Evolutionary conservation across 2,113 vertebrate species (phyloP).

Genomic region (Oryzias woworae): DNA sequence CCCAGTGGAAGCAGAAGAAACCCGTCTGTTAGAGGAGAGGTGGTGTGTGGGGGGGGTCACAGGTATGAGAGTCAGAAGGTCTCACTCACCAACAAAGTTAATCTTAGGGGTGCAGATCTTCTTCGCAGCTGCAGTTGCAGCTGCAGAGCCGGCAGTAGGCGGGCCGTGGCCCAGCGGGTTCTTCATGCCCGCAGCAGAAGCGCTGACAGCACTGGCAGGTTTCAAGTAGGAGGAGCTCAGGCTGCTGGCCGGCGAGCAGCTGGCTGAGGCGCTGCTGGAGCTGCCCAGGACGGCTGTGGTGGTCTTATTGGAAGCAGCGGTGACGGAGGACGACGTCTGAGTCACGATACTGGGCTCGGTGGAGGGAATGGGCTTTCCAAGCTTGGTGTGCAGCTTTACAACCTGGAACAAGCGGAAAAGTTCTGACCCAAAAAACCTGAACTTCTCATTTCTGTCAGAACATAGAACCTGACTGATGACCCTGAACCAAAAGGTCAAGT

Average conservation of each 20-base stretch:
- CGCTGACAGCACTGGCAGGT: constrained; percentile 78
- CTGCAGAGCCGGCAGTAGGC: constrained; percentile 69
- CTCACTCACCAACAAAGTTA: constrained; percentile 93
- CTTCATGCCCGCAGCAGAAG: constrained; percentile 68
- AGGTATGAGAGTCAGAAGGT: no score
- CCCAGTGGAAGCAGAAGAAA: constrained; percentile 10
- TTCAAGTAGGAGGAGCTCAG: constrained; percentile 71
- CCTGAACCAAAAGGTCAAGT: no score
- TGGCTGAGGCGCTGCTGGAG: constrained; percentile 61
- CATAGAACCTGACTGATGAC: background rate
- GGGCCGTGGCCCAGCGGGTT: constrained; percentile 31
- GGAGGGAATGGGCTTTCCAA: constrained; percentile 97
- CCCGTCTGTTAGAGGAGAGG: background rate
- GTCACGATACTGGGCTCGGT: constrained; percentile 95
- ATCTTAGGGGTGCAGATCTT: constrained; percentile 96
- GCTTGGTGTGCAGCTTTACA: constrained; percentile 97
- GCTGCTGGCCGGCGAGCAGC: constrained; percentile 62
- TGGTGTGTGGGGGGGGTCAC: no score
- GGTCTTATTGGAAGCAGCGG: constrained; percentile 84
- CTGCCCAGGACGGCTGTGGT: constrained; percentile 80
- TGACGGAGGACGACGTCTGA: constrained; percentile 84
- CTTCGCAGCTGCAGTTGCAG: constrained; percentile 78
- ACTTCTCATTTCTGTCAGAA: background rate
- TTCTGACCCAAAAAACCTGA: no score
- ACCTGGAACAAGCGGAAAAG: constrained; percentile 77